Base-by-base conservation (phyloP, 2,113 vertebrate species). In the Panurus biarmicus region DNA sequence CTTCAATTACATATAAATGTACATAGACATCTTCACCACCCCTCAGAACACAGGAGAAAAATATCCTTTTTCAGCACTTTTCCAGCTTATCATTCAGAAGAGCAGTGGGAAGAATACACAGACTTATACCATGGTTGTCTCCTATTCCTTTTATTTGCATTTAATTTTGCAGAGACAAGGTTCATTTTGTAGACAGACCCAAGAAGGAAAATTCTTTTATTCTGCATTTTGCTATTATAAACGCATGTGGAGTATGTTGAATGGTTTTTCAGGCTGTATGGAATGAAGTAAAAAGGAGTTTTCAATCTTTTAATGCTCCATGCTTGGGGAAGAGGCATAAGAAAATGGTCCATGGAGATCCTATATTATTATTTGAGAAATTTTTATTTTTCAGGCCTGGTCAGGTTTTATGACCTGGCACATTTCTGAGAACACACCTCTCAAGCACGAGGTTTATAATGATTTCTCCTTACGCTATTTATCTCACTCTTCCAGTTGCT, bases 401-500 rank as follows among this genome's bases (percentile, higher is more conserved):
- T 94, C 93, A 96, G 92, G 50, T 93, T 96, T 96, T 95, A 94
- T 91, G 89, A 93, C 87, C 87, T 95, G 87, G 85, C 71, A 66
- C 7, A 3, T 94, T 96, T 96, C 64, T 0, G n/a, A 95, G 87
- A 95, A 95, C 77, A 56, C 64, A 92, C 64, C 64, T 78, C 88
- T 93, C 76, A 77, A 83, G 89, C 76, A 62, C 10, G 36, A 85
- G 77, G 71, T 96, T 97, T 96, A 95, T 94, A 96, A 95, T 92
- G 85, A 94, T 92, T 97, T 96, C 85, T 96, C 92, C 89, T 94
- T 81, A 75, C 0, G 7, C 60, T 94, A 92, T 96, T 97, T 97
- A 97, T 97, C 97, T 97, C 94, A 29, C 87, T 95, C 95, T 95
- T 90, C 89, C 95, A 96, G 96, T 96, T 94, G 96, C 95, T 90